phyloP scores from a whole-genome alignment of 2,113 vertebrate genomes.

The Thalassarche chlororhynchos region DNA sequence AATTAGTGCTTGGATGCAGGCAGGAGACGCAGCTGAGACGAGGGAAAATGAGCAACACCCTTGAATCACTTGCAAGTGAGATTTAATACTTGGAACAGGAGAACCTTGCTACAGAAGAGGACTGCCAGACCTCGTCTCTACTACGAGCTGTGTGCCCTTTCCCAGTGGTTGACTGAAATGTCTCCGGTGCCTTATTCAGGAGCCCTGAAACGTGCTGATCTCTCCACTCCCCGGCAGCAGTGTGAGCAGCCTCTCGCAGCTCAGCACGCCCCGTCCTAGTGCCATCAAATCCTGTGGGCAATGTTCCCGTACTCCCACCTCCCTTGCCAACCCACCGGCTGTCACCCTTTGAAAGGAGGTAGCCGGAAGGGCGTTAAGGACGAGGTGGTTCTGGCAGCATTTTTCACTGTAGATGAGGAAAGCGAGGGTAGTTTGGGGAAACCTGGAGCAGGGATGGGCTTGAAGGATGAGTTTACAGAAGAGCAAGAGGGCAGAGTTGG shows the following conservation, averaged over 20 bases:
- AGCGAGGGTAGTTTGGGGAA: not conserved
- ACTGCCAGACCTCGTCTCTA: not conserved
- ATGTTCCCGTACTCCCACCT: not conserved
- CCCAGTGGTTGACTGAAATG: not conserved
- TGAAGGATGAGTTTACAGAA: not conserved
- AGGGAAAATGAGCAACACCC: not conserved
- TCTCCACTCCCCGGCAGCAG: not conserved
- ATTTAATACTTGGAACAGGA: not conserved
- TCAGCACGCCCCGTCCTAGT: fast-evolving
- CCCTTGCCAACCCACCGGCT: not conserved
- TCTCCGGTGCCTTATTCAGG: not conserved
- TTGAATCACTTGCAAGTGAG: not conserved
- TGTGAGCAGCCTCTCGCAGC: not conserved
- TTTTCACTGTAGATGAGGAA: not conserved
- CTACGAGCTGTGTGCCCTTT: not conserved
- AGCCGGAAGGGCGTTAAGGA: not conserved
- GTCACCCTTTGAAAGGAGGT: not conserved
- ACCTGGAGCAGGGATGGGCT: not conserved
- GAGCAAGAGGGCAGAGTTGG: not conserved
- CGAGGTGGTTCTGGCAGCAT: not conserved
- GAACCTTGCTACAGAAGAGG: not conserved
- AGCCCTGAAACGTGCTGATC: not conserved
- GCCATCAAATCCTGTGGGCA: not conserved
- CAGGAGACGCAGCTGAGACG: not conserved
- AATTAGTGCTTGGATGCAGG: not conserved